These are phyloP conservation scores for Lochmaea capreae DNA, from an alignment of 2,888 invertebrate species.

Conservation along the genomic window DNA sequence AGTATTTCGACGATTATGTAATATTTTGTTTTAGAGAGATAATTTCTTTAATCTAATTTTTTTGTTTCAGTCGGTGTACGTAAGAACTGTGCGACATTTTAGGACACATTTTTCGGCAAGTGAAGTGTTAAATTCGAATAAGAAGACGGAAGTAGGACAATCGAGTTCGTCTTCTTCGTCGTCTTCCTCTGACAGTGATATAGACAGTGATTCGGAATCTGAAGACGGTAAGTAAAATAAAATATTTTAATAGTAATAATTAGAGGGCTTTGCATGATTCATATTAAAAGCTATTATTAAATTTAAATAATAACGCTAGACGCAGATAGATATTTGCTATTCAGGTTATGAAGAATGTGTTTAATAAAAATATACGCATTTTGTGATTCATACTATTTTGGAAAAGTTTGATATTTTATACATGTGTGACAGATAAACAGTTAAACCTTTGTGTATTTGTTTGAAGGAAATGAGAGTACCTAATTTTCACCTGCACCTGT, in stretches of 20 bases:
- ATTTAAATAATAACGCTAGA: no score
- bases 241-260: conserved; percentile 1
- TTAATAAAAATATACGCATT: no score
- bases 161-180: conserved; percentile 47
- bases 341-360: no score
- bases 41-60: not conserved
- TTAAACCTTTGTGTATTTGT: no score
- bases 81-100: conserved; percentile 53
- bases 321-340: no score
- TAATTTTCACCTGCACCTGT: no score
- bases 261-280: not conserved
- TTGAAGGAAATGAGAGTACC: no score
- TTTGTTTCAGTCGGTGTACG: conserved; percentile 54
- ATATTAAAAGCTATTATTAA: no score
- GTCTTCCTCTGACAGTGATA: conserved; percentile 56
- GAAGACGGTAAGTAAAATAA: conserved; percentile 60
- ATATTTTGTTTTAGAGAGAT: not conserved
- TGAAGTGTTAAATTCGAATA: conserved; percentile 48
- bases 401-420: no score
- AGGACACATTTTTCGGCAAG: conserved; percentile 56
- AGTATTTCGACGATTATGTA: no score
- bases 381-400: no score
- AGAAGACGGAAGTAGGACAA: conserved; percentile 37
- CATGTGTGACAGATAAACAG: no score
- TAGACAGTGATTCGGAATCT: conserved; percentile 57